Percentiles rank a stretch among this genome's conserved stretches.
Conservation (phyloP, 2,113 vertebrate species). For the Coturnix japonica region DNA sequence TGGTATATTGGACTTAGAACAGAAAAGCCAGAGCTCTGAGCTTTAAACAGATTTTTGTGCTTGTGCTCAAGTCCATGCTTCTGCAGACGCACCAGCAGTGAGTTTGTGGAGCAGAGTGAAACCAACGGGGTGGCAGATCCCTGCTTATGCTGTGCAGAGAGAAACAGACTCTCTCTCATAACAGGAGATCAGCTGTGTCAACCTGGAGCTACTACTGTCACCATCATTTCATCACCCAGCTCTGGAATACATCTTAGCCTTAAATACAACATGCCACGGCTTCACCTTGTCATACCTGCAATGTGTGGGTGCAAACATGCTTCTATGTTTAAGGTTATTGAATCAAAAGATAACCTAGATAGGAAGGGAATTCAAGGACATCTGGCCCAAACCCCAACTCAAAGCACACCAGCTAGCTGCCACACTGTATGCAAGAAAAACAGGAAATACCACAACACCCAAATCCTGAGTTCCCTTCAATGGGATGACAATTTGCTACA, state of each 20-base stretch:
- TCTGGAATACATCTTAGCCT: not conserved
- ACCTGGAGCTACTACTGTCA: not conserved
- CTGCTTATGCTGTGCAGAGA: not conserved
- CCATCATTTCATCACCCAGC: accelerated
- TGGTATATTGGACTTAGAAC: not conserved
- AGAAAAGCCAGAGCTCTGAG: not conserved
- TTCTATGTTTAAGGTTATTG: accelerated
- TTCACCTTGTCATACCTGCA: not conserved
- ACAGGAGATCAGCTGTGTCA: not conserved
- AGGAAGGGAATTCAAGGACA: not conserved
- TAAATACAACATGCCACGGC: not conserved
- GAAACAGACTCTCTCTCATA: not conserved
- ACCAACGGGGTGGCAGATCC: not conserved
- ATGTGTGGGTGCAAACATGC: not conserved
- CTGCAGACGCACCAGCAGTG: not conserved
- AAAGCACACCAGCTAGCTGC: not conserved
- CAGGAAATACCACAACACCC: not conserved
- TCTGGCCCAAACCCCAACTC: not conserved
- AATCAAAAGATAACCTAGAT: not conserved
- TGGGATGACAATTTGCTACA: not conserved
- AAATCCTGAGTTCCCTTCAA: not conserved
- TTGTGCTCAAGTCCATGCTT: not conserved
- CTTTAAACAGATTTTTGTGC: not conserved
- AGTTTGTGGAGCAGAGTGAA: not conserved
- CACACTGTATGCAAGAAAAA: not conserved